Evolutionary conservation across 2,797 vertebrate genomes (phyloP).

Genomic region (Neosilurus hyrtlii): DNA sequence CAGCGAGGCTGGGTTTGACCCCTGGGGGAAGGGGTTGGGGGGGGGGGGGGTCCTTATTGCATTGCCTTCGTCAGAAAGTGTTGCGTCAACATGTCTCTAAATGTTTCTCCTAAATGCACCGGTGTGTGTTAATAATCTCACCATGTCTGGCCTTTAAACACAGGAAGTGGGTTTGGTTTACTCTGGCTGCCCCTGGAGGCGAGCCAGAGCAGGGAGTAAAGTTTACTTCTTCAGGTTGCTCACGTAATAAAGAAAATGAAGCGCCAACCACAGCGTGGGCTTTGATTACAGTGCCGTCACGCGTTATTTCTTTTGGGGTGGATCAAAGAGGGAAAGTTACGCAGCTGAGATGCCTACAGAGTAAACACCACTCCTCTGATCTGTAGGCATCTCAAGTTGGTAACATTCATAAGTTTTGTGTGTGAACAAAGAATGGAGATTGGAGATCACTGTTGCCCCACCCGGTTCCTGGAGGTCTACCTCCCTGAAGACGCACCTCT

Average conservation of each 20-base stretch:
- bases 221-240: conserved; percentile 73
- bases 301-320: conserved; percentile 26
- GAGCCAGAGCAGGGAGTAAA: conserved; percentile 67
- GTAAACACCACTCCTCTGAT: no score
- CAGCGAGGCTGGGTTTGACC: not conserved
- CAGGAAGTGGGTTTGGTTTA: conserved; percentile 69
- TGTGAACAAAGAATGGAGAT: no score
- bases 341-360: not conserved
- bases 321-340: conserved; percentile 35
- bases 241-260: conserved; percentile 58
- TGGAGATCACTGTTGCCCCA: no score
- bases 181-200: conserved; percentile 64
- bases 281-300: conserved; percentile 62
- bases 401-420: not conserved
- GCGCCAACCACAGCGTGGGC: conserved; percentile 59
- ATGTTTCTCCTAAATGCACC: not conserved
- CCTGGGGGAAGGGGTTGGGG: not conserved
- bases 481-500: no score
- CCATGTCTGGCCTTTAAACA: conserved; percentile 64
- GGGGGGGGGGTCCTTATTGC: not conserved
- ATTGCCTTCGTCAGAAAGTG: not conserved
- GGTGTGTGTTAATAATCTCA: conserved; percentile 53
- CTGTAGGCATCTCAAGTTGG: not conserved
- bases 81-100: not conserved
- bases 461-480: no score